Percentiles rank a stretch among this genome's conserved stretches.
These are phyloP conservation scores for Bufotes viridis DNA, from an alignment of 2,797 vertebrate genomes.

Conservation along the genomic window DNA sequence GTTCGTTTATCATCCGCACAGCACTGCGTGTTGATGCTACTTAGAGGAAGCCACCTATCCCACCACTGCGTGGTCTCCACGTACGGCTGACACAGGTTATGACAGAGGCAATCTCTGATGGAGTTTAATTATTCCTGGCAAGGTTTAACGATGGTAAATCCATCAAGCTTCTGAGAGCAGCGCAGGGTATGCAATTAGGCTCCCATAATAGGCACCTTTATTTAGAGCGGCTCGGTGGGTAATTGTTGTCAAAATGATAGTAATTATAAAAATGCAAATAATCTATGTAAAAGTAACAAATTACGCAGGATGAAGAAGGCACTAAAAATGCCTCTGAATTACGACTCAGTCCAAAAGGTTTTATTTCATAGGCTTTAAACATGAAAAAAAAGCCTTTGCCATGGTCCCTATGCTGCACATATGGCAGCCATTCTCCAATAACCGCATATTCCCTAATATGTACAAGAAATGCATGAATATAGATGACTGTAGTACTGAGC, in stretches of 20 bases:
- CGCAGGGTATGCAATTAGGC: conserved; percentile 40
- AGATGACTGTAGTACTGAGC: background rate
- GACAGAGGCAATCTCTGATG: conserved; percentile 37
- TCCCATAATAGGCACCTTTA: conserved; percentile 44
- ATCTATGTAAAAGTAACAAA: conserved; percentile 17
- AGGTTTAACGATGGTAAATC: background rate
- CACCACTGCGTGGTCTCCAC: background rate
- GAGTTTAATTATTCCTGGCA: conserved; percentile 42
- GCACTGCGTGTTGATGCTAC: background rate
- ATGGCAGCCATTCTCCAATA: background rate
- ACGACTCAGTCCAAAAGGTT: background rate
- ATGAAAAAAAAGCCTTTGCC: background rate
- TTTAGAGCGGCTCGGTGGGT: background rate
- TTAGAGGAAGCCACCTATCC: background rate
- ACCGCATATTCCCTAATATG: background rate
- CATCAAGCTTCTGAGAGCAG: conserved; percentile 1
- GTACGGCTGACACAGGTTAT: conserved; percentile 4
- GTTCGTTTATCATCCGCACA: background rate
- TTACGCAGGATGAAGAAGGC: background rate
- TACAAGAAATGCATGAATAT: background rate
- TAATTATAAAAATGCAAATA: conserved; percentile 52
- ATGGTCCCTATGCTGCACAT: background rate
- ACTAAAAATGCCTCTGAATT: background rate
- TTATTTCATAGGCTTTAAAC: background rate
- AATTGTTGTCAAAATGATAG: conserved; percentile 44